Base-by-base conservation (phyloP, 2,113 vertebrate genomes). In the Cyphomyrus plagiostoma region DNA sequence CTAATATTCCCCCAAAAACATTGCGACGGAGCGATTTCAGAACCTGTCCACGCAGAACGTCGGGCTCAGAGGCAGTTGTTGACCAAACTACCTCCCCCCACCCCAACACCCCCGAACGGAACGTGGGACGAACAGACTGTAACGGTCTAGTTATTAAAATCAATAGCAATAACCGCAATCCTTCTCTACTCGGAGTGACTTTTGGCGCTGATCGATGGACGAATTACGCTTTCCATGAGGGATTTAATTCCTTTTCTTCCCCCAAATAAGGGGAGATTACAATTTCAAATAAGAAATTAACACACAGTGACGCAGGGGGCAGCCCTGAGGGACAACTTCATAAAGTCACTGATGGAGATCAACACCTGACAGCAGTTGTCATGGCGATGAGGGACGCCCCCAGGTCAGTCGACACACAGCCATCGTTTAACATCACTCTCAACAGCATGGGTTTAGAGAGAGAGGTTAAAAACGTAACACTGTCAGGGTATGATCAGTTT, bases 121-220 rank as follows among this genome's bases (percentile, higher is more conserved):
- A 92, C 70, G 85, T 80, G 92, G 88, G 92, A 88, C 93, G 93
- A 95, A 94, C 95, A 93, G 94, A 96, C 93, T 95, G 94, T 93
- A 96, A 95, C 93, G 94, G 95, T 92, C 94, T 95, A 94, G 95
- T 96, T 96, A 96, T 96, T 96, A 93, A 95, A 96, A 96, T 96
- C 96, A 95, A 96, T 96, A 95, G 93, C 94, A 96, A 96, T 96
- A 95, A 95, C 94, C 94, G 92, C 93, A 95, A 95, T 95, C 93
- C 91, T 92, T 95, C 93, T 95, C 95, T 94, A 93, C 94, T 96
- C 90, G 94, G 91, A 94, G 94, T 90, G 92, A 91, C 92, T 95
- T 93, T 93, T 92, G 91, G 95, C 91, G 93, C 92, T 94, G 35
- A 95, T 96, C 95, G 94, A 94, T 96, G 92, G 89, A 94, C 95